A percentile compares a stretch with the other conserved stretches of the same genome.
Conservation (phyloP, 2,113 vertebrate species). For the Notechis scutatus region DNA sequence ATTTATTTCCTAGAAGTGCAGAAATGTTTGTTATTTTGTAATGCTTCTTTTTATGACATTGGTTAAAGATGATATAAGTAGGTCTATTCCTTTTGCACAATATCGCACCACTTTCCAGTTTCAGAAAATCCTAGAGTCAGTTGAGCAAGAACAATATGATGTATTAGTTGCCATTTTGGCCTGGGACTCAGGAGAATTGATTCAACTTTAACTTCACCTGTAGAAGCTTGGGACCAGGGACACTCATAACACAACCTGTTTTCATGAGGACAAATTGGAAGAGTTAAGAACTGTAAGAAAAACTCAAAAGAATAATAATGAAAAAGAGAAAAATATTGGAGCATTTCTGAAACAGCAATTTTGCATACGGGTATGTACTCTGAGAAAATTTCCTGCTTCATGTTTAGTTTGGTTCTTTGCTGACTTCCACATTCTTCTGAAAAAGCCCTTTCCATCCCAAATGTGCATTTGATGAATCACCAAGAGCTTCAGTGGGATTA, state of each 20-base stretch:
- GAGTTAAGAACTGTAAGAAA: not conserved
- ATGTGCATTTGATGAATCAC: not conserved
- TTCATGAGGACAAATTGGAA: not conserved
- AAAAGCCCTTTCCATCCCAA: not conserved
- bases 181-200: not conserved
- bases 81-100: not conserved
- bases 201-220: not conserved
- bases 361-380: not conserved
- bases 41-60: not conserved
- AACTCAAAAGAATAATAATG: not conserved
- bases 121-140: not conserved
- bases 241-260: not conserved
- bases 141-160: not conserved
- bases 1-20: not conserved
- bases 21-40: conserved; percentile 33
- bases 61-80: not conserved
- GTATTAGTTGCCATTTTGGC: not conserved
- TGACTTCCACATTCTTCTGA: not conserved
- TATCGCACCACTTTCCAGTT: not conserved
- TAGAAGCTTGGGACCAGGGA: not conserved
- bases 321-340: not conserved
- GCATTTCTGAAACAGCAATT: not conserved
- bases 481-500: not conserved
- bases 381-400: not conserved
- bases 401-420: not conserved